These are phyloP conservation scores for Anthonomus grandis DNA, from an alignment of 1,140 invertebrate genomes.

Conservation along the genomic window DNA sequence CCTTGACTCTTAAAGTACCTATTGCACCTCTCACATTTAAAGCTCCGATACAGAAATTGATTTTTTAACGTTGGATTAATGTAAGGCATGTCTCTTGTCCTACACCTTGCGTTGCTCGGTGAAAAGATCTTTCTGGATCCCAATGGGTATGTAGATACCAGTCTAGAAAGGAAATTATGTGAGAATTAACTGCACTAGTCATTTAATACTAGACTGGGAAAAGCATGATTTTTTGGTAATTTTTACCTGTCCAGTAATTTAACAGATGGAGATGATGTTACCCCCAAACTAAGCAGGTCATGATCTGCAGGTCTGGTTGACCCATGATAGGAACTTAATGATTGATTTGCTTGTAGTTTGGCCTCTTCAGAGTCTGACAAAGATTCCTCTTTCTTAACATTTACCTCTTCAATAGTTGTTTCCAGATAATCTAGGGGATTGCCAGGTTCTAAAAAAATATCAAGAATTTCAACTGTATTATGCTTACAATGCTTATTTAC, in stretches of 20 bases:
- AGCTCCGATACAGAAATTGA: conserved; percentile 44
- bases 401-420: conserved; percentile 17
- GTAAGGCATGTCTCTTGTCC: conserved; percentile 43
- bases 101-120: conserved; percentile 36
- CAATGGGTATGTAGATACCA: conserved; percentile 29
- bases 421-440: conserved; percentile 18
- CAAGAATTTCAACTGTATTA: neutral
- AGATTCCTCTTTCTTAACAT: conserved; percentile 18
- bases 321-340: neutral
- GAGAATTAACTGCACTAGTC: too few species aligned
- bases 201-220: neutral
- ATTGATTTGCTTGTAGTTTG: neutral
- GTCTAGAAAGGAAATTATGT: conserved; percentile 32
- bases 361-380: conserved; percentile 10
- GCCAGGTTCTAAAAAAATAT: conserved; percentile 10
- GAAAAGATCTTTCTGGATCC: conserved; percentile 33
- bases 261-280: conserved; percentile 13
- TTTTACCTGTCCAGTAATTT: conserved; percentile 13
- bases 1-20: conserved; percentile 47
- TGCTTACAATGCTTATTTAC: neutral
- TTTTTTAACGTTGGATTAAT: conserved; percentile 46
- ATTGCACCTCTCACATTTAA: conserved; percentile 45
- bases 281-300: neutral
- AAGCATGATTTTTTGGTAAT: conserved; percentile 7
- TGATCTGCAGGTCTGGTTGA: neutral